Base-by-base conservation (phyloP, 2,113 vertebrate species). In the Stercorarius parasiticus region DNA sequence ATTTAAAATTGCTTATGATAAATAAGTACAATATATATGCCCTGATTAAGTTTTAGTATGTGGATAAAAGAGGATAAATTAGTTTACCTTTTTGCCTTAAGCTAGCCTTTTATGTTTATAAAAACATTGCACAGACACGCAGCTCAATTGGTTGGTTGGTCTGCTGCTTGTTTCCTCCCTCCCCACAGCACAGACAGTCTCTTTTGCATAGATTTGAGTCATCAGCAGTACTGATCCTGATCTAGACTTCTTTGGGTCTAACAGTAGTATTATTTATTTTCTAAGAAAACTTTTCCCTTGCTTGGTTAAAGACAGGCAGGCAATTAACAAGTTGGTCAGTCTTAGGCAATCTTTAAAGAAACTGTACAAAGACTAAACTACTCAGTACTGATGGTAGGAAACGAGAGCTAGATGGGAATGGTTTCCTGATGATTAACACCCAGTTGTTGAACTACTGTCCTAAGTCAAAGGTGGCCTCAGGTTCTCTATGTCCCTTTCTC, bases 41-140 rank as follows among this genome's bases (percentile, higher is more conserved):
- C 88, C 71, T 88, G 79, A 96, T 95, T 80, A 93, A 97, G 93
- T 85, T 96, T 97, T 96, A 97, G 71, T 78, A 93, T 90, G 90
- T 85, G 62, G 67, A 93, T 96, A 95, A 95, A 97, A 97, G 70
- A 96, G 58, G 92, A 96, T 97, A 97, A 97, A 97, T 96, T 97
- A 97, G 96, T 97, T 97, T 97, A 93, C 97, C 87, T 96, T 96
- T 98, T 97, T 96, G 86, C 97, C 93, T 97, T 47, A 27, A 96
- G 88, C 83, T 80, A 97, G 55, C 67, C 86, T 88, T 95, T 96
- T 74, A 23, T 98, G 97, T 95, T 94, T 87, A 93, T 96, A 97
- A 94, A 95, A 97, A 95, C 56, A 95, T 80, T 96, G 83, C 95
- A 97, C 6, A 16, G 26, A 55, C 26, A 21, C 55, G 27, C 32